Percentiles rank a stretch among this genome's conserved stretches.
phyloP scores from a whole-genome alignment of 2,888 invertebrate species.

The Fragum fragum region DNA sequence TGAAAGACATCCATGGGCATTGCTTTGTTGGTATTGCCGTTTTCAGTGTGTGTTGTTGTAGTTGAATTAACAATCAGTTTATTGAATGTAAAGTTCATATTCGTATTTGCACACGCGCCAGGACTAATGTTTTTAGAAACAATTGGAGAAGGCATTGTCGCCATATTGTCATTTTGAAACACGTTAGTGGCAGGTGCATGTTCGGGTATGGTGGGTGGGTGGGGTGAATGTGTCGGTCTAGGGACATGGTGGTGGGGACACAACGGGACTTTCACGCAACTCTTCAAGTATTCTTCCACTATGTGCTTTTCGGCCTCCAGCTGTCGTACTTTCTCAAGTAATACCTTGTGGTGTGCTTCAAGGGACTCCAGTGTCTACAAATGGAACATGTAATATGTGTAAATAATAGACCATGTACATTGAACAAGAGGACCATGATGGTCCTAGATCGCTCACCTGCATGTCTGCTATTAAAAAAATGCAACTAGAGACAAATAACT shows the following conservation, averaged over 20 bases:
- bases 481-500: too few species aligned
- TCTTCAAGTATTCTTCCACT: constrained; percentile 69
- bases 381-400: too few species aligned
- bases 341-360: constrained; percentile 64
- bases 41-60: background rate
- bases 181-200: background rate
- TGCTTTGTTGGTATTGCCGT: constrained; percentile 1
- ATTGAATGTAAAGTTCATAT: constrained; percentile 11
- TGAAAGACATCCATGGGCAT: constrained; percentile 6
- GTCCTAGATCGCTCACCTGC: too few species aligned
- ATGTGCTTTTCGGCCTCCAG: constrained; percentile 73
- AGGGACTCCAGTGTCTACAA: constrained; percentile 70
- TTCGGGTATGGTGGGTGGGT: constrained; percentile 42
- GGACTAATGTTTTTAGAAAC: background rate
- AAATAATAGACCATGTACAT: too few species aligned
- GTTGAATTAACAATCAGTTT: background rate
- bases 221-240: constrained; percentile 16
- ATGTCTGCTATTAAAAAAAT: too few species aligned
- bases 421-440: too few species aligned
- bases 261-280: constrained; percentile 68
- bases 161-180: background rate
- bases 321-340: constrained; percentile 66
- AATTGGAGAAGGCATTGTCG: background rate
- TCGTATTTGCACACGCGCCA: constrained; percentile 3
- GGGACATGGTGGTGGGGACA: constrained; percentile 58